Percentiles rank a stretch among this genome's conserved stretches.
phyloP scores from a whole-genome alignment of 2,888 invertebrate genomes.

The Anticlea derivata region DNA sequence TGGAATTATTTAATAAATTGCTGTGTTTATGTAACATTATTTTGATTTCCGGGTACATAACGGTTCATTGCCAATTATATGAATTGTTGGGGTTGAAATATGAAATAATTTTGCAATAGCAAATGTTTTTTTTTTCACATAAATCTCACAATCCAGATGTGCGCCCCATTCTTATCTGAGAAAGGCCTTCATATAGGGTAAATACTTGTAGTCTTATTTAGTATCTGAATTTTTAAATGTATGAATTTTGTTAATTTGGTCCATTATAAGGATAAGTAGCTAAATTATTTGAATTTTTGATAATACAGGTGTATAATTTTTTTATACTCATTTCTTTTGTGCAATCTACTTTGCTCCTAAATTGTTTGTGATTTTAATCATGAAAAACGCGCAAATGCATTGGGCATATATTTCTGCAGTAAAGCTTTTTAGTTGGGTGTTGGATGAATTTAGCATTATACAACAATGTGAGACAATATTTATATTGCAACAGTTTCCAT shows the following conservation, averaged over 20 bases:
- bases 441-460: conserved; percentile 6
- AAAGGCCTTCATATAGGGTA: conserved; percentile 8
- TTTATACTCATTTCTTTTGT: conserved; percentile 30
- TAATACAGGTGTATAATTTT: conserved; percentile 44
- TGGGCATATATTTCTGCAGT: conserved; percentile 53
- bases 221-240: conserved; percentile 12
- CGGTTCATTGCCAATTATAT: neutral
- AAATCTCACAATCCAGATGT: conserved; percentile 6
- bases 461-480: conserved; percentile 31
- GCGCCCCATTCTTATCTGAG: conserved; percentile 3
- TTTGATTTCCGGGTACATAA: conserved; percentile 52
- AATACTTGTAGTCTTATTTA: conserved; percentile 9
- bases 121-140: too few relatives aligned
- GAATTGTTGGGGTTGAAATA: neutral
- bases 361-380: conserved; percentile 19
- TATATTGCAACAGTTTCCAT: conserved; percentile 17
- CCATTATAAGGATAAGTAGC: conserved; percentile 52
- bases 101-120: neutral
- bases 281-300: conserved; percentile 51
- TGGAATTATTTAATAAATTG: conserved; percentile 12
- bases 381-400: conserved; percentile 36
- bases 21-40: conserved; percentile 18
- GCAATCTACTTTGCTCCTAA: conserved; percentile 29
- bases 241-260: conserved; percentile 30
- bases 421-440: conserved; percentile 29